A percentile compares a stretch with the other conserved stretches of the same genome.
phyloP scores from a whole-genome alignment of 2,888 invertebrate genomes.

The Drosophila greeni region DNA sequence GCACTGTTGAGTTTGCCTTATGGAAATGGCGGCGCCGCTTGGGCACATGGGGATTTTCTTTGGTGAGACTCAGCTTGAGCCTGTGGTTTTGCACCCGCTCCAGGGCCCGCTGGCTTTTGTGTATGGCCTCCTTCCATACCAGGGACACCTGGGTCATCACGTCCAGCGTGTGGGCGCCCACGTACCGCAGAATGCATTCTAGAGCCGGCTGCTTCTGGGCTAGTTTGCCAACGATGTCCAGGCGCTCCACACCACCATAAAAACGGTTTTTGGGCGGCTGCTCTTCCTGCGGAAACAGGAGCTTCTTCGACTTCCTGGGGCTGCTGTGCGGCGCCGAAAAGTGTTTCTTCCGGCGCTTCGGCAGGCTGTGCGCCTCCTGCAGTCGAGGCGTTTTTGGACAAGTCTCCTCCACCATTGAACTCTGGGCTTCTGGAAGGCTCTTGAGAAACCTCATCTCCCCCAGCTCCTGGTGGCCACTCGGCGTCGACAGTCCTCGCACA shows the following conservation, averaged over 20 bases:
- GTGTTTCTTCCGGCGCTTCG: constrained; percentile 52
- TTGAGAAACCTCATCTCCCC: constrained; percentile 8
- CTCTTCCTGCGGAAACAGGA: constrained; percentile 47
- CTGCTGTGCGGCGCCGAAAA: constrained; percentile 51
- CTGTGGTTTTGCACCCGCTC: constrained; percentile 59
- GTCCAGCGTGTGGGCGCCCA: constrained; percentile 53
- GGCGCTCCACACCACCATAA: constrained; percentile 54
- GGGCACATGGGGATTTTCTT: constrained; percentile 47
- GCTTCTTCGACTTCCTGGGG: constrained; percentile 66
- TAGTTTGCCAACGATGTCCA: constrained; percentile 59
- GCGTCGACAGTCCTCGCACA: constrained; percentile 37
- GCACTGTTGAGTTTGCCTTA: constrained; percentile 51
- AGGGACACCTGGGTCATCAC: constrained; percentile 57
- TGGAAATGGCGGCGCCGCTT: constrained; percentile 35
- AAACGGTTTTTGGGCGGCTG: constrained; percentile 41
- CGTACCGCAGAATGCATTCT: constrained; percentile 52
- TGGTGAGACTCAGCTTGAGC: constrained; percentile 53
- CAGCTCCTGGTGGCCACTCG: constrained; percentile 21
- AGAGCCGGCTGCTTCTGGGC: constrained; percentile 52
- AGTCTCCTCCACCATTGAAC: constrained; percentile 16
- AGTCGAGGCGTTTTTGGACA: constrained; percentile 40
- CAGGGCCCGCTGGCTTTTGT: constrained; percentile 35
- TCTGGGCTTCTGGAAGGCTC: constrained; percentile 9
- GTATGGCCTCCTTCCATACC: constrained; percentile 52
- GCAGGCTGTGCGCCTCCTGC: constrained; percentile 28